A percentile compares a stretch with the other conserved stretches of the same genome.
These are phyloP conservation scores for Budorcas taxicolor DNA, from an alignment of 2,113 vertebrate genomes.

Conservation along the genomic window DNA sequence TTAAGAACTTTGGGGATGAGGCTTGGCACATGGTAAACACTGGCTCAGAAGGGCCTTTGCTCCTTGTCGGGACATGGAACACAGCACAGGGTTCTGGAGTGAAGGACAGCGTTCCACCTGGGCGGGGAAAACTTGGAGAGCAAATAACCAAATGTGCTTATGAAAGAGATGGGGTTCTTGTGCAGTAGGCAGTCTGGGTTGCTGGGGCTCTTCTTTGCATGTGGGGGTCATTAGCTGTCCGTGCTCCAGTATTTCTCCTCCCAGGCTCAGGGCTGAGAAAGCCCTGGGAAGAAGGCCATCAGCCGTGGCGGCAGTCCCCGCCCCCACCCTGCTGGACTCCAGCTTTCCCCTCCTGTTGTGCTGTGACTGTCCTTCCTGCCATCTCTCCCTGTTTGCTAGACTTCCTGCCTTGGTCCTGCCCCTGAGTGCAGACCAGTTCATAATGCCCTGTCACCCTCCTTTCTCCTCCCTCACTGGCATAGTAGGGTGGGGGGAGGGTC, in stretches of 20 bases:
- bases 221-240: not conserved
- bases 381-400: not conserved
- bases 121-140: not conserved
- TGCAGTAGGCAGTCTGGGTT: not conserved
- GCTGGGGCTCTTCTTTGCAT: not conserved
- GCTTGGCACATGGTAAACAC: not conserved
- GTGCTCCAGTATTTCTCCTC: not conserved
- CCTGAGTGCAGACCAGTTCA: not conserved
- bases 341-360: not conserved
- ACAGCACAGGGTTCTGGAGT: not conserved
- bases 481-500: no score
- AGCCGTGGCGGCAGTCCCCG: rapidly evolving
- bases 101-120: not conserved
- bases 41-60: not conserved
- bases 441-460: not conserved
- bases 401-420: no score
- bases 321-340: not conserved
- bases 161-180: not conserved
- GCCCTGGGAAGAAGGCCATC: not conserved
- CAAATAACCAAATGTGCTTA: not conserved
- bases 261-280: not conserved
- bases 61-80: not conserved
- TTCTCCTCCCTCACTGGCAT: not conserved
- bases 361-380: not conserved
- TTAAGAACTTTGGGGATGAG: not conserved